Base-by-base conservation (phyloP, 2,888 invertebrate genomes). In the Anticlea derivata region DNA sequence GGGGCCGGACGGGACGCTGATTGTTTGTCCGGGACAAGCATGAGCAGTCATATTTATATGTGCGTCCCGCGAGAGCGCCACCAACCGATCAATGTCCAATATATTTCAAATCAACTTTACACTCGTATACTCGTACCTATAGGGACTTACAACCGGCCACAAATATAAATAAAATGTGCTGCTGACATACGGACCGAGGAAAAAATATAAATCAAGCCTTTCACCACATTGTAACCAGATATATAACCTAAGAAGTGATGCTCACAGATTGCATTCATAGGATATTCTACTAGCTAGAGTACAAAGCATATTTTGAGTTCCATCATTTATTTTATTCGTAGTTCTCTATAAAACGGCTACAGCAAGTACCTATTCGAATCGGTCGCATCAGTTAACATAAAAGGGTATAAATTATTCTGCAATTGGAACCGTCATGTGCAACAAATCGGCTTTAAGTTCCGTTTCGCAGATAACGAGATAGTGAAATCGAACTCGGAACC, bases 401-500 rank as follows among this genome's bases (percentile, higher is more conserved):
- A 41, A 37, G 49, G 50, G 30, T 46, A 26, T 43, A 30, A 31
- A 39, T 43, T n/a, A 46, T 50, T 30, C 41, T 38, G 39, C 49
- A 45, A 55, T 53, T 31, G 37, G 46, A 50, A 40, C 38, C 52
- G 48, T 50, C 29, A 43, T 50, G 37, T 54, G 52, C 45, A 40
- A 49, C 47, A 54, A 55, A 59, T 56, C 50, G 43, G 43, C 27
- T 50, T 59, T 50, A 37, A 58, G 55, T 51, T 51, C 20, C 50
- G 60, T 63, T 60, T 55, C 50, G 60, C 60, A 50, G 65, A 68
- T 65, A 60, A 59, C 53, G 68, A 66, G 70, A 68, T 66, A 68
- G 63, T 65, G 75, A 78, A 78, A 77, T 70, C 66, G 75, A 78
- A 78, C 68, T 68, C 66, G 69, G 67, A 67, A 67, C 60, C 44